phyloP scores from a whole-genome alignment of 1,140 invertebrate species.

The Lamellibrachia luymesi region DNA sequence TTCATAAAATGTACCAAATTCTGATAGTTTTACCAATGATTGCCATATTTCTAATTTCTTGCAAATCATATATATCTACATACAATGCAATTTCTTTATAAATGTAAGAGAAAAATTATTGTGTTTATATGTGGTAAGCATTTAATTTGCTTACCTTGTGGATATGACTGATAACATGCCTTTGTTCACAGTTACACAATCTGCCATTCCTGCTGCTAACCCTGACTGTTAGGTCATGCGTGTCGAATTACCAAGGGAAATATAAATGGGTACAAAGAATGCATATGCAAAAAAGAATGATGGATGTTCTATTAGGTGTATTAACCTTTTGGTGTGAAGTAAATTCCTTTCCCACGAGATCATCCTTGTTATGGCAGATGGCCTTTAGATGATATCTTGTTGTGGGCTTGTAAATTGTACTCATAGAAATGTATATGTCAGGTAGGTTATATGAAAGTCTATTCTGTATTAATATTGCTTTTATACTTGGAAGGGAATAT shows the following conservation, averaged over 20 bases:
- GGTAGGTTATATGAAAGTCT: background rate
- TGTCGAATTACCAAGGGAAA: conserved; percentile 6
- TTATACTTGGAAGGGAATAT: background rate
- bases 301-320: background rate
- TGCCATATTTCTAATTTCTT: no score
- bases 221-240: background rate
- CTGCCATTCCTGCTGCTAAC: background rate
- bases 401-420: background rate
- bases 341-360: background rate
- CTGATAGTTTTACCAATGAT: no score
- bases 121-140: background rate
- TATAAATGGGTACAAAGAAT: background rate
- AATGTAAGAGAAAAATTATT: background rate
- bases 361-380: background rate
- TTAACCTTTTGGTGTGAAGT: background rate
- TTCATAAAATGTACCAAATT: no score
- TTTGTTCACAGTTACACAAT: background rate
- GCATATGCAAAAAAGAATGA: background rate
- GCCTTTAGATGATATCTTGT: background rate
- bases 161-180: background rate
- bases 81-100: no score
- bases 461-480: background rate
- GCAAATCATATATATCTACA: no score
- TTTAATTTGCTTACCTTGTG: background rate
- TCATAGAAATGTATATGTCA: background rate